Evolutionary conservation across 2,797 vertebrate genomes (phyloP), one percentile per base, ranked within the genome.

Genomic region (Tamandua tetradactyla): DNA sequence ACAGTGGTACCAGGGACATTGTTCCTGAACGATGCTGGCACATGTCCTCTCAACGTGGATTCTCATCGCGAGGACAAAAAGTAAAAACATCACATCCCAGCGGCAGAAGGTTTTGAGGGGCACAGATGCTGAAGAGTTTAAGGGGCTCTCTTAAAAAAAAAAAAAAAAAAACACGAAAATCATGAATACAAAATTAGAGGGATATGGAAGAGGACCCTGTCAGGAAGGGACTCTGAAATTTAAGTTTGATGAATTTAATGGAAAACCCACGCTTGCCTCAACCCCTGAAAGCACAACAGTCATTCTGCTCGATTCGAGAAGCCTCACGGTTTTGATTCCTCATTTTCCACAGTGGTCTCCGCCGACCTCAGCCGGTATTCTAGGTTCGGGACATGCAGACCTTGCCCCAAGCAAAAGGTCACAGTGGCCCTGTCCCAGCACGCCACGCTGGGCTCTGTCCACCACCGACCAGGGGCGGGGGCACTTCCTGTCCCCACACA

Each of bases 1-100:
- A 83, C 22, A 76, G 64, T 62, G 47, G 76, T 83, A 79, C 32
- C 0, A 0, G 32, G 14, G 44, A 47, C 82, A 68, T 14, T 83
- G 74, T 79, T 91, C 86, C 71, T 71, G 68, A 96, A 64, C 59
- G 72, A 91, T 79, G 87, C 37, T 87, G 95, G 93, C 90, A 92
- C 14, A 32, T 35, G 69, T 42, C 18, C 0, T 78, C 35, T 35
- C 75, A 83, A 88, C 72, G 91, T 18, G 68, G 32, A 72, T 35
- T 92, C 64, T 93, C 86, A 42, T 80, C 44, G 5, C 17, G 88
- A 90, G 89, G 68, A 68, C 27, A 32, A 55, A 66, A 87, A 90
- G 49, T 47, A 42, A n/a, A 87, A 94, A 66, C 68, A 72, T 47
- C 74, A 72, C n/a, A 14, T 82, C 49, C 55, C n/a, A 32, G 59